These are phyloP conservation scores for Entomobrya proxima DNA, from an alignment of 2,888 invertebrate species.

Conservation along the genomic window DNA sequence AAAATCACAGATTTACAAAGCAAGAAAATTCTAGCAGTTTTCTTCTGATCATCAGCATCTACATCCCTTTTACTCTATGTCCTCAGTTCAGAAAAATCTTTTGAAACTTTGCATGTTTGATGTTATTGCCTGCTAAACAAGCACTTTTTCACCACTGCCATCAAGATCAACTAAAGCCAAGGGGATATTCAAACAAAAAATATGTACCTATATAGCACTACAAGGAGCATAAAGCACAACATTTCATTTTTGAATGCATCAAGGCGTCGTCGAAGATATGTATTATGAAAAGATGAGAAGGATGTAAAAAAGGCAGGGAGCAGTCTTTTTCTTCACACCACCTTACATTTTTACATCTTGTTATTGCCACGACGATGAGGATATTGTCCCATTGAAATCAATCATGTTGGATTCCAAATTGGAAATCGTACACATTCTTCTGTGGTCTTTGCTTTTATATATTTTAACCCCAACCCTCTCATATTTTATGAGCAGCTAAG, in stretches of 20 bases:
- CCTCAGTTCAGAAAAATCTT: not conserved
- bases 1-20: not conserved
- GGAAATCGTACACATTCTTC: not conserved
- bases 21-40: constrained; percentile 37
- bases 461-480: constrained; percentile 16
- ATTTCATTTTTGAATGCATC: not conserved
- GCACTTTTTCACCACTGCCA: not conserved
- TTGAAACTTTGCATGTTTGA: not conserved
- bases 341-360: constrained; percentile 8
- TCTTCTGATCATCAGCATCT: not conserved
- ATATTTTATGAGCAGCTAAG: no score
- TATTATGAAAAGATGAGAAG: constrained; percentile 12
- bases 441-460: not conserved
- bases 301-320: not conserved
- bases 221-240: not conserved
- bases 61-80: not conserved
- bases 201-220: not conserved
- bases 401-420: constrained; percentile 45
- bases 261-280: constrained; percentile 10
- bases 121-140: constrained; percentile 38
- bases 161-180: not conserved
- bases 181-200: not conserved
- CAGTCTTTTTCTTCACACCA: not conserved
- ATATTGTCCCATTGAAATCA: constrained; percentile 61
- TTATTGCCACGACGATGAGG: not conserved